Conservation (phyloP, 1,140 invertebrate genomes). For the Drosophila kanapiae region DNA sequence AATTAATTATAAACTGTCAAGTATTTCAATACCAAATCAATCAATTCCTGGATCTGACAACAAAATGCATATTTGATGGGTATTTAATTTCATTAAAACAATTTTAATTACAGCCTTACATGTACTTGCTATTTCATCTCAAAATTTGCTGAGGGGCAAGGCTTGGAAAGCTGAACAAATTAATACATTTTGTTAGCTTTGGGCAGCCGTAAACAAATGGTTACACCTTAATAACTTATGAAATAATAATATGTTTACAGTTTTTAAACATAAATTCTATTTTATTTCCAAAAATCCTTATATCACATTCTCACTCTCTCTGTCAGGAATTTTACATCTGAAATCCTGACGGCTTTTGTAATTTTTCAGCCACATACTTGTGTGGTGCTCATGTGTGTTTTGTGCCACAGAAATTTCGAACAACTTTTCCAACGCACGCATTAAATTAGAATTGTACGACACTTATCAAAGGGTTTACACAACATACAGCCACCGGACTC, state of each 20-base stretch:
- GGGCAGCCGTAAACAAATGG: neutral
- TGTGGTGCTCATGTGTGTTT: neutral
- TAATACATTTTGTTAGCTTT: no score
- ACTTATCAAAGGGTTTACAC: slow-evolving; percentile 57
- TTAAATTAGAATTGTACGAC: slow-evolving; percentile 41
- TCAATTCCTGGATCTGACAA: slow-evolving; percentile 7
- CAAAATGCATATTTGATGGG: neutral
- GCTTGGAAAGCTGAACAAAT: neutral
- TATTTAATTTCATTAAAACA: slow-evolving; percentile 8
- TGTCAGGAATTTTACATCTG: neutral
- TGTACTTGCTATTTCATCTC: neutral
- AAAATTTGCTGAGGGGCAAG: neutral
- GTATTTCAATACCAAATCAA: slow-evolving; percentile 12
- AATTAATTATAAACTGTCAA: slow-evolving; percentile 11
- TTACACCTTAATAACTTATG: neutral
- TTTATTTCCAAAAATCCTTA: neutral
- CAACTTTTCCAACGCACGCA: slow-evolving; percentile 17
- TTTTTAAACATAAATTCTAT: neutral
- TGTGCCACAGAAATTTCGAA: slow-evolving; percentile 15
- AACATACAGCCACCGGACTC: slow-evolving; percentile 43
- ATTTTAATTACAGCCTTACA: neutral
- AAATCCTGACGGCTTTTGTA: neutral
- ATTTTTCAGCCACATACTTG: neutral
- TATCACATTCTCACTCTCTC: neutral
- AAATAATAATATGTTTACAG: neutral